Base-by-base conservation (phyloP, 1,140 invertebrate genomes). In the Lordiphosa stackelbergi region DNA sequence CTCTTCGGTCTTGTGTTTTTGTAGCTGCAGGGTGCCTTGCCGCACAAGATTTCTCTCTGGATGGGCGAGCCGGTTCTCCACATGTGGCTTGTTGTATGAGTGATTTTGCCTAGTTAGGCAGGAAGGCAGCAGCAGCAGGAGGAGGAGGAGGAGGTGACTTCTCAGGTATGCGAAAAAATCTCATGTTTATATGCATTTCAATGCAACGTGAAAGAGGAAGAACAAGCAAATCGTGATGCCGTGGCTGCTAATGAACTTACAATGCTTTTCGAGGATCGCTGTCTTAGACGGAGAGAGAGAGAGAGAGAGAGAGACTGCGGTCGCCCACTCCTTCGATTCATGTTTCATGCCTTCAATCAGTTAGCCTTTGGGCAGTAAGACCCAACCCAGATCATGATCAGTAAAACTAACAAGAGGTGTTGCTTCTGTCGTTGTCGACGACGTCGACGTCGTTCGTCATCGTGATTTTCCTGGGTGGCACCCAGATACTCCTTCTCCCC, bases 151-250 rank as follows among this genome's bases (percentile, higher is more conserved):
- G 13, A 22, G 31, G 12, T 45, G 31, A 58, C 49, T 63, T 45
- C 43, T 31, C 56, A 69, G 66, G 65, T 69, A 69, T 69, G 66
- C 66, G 56, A 71, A 83, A 59, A 70, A 77, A 73, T 77, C 77
- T 83, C 73, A 83, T 83, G 77, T 83, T 83, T 83, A 83, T 84
- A 84, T 83, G 74, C 75, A 79, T 79, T 79, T 79, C 58, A 41
- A 60, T 43, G 42, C 31, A 55, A 40, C 22, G n/a, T 12, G 31
- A 19, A 19, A 40, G 47, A 59, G 53, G 47, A 45, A 22, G 48
- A 54, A 56, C 74, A 73, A 64, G 57, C 61, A 69, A 69, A 77
- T 83, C 77, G 77, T 83, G 77, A 69, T 57, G 72, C 54, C 53
- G 12, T 55, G 75, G 77, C 72, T 68, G 78, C 77, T 83, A 81